Evolutionary conservation across 1,140 invertebrate genomes (phyloP), one percentile per base, ranked within the genome.

Genomic region (Nebria ingens): DNA sequence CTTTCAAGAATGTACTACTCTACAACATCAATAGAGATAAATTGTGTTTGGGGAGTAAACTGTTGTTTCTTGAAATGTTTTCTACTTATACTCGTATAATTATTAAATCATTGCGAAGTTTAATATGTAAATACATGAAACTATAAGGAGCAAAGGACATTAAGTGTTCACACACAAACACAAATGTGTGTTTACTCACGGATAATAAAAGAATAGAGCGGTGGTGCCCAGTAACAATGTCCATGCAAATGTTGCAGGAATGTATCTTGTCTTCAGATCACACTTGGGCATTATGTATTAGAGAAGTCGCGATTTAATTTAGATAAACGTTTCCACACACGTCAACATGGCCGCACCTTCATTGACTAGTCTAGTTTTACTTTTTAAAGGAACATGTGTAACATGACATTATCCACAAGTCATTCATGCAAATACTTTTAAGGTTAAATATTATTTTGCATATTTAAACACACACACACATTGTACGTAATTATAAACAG

Each of bases 181-280:
- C n/a, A 45, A 52, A 53, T 55, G 61, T 57, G 58, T 59, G 20
- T 56, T 53, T 59, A 93, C 91, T 94, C 81, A 96, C 93, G 93
- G 91, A 76, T 91, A 96, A 74, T 87, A 91, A 78, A 96, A 97
- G 82, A 97, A 98, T 61, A 93, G 79, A 65, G 84, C 84, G 61
- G 93, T 96, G 60, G 92, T 90, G 65, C 83, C 83, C 65, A 97
- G 76, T 61, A 98, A 79, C 65, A 98, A 78, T 59, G 85, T 84
- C 95, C 95, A 98, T 68, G 95, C 94, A 77, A 95, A 90, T 68
- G 89, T 89, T 68, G 93, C 93, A 73, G 95, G 95, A 77, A 97
- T 85, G 77, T 90, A 93, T 79, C 87, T 87, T 69, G 89, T 91
- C 75, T 87, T 91, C 68, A 89, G 84, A 80, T 91, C 88, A 80